Evolutionary conservation across 2,888 invertebrate genomes (phyloP), one percentile per base, ranked within the genome.

Genomic region (Marronus borbonicus): DNA sequence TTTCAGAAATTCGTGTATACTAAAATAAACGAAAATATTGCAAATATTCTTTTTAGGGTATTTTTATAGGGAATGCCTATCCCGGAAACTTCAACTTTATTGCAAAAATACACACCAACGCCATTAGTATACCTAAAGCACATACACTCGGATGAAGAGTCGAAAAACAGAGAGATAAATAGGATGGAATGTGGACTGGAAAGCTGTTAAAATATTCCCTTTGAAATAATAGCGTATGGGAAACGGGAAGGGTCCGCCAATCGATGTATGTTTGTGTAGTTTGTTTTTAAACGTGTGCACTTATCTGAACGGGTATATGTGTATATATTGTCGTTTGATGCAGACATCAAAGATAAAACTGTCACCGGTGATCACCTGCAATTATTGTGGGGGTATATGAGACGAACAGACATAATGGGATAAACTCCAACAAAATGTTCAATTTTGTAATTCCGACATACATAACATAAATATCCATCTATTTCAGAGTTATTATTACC

Each of bases 281-380:
- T 66, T 55, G 76, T 76, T 76, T 76, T 76, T 76, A 68, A 66
- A 76, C 55, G 60, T 31, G 24, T 44, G 44, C 44, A 74, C 72
- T 49, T 74, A 60, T 20, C 39, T 24, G n/a, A 20, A n/a, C 31
- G 20, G 20, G 66, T 65, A 39, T 52, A 58, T 52, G 66, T 74
- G 3, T 55, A 58, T 74, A 65, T 76, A 76, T 70, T 74, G 74
- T 76, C 66, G 80, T 78, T 80, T 80, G 78, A 78, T 78, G 66
- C 68, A 76, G 76, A 80, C 80, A 76, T 80, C 80, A 80, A 80
- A 80, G 80, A 76, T 78, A 65, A 52, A 76, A 68, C 52, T 66
- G 66, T 55, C 68, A 76, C 39, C 76, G 36, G 55, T 76, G 55
- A 66, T 50, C 58, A 66, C 55, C 8, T 76, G 76, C 68, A 76